These are phyloP conservation scores for Psettodes erumei DNA, from an alignment of 2,113 vertebrate genomes.

Conservation along the genomic window DNA sequence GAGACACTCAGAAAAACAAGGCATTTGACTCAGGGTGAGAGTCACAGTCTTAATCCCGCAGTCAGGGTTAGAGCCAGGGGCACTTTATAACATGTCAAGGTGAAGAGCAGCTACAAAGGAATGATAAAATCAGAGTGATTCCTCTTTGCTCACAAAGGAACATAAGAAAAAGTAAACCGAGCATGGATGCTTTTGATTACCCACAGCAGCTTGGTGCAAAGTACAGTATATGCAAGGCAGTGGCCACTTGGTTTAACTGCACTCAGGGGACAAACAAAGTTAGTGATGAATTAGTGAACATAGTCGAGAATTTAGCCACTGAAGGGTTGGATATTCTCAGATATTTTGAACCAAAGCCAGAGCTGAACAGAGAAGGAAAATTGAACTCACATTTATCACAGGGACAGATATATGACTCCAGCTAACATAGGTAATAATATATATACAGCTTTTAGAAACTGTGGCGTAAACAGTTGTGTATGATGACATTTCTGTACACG, in stretches of 20 bases:
- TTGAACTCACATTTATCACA: neutral
- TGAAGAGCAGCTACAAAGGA: neutral
- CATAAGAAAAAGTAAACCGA: neutral
- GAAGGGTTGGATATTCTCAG: neutral
- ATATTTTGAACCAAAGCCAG: neutral
- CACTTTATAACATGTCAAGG: slow-evolving; percentile 6
- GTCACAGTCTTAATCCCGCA: slow-evolving; percentile 9
- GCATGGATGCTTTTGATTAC: neutral
- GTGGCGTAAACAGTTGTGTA: neutral
- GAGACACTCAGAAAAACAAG: slow-evolving; percentile 23
- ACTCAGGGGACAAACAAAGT: neutral
- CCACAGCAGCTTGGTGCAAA: neutral
- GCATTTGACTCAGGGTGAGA: slow-evolving; percentile 19
- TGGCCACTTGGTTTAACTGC: neutral
- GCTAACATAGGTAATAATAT: neutral
- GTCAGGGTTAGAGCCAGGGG: neutral
- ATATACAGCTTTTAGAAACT: neutral
- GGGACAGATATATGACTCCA: neutral
- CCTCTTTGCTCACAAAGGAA: neutral
- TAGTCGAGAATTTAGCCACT: neutral
- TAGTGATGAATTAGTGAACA: neutral
- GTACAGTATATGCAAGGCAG: neutral
- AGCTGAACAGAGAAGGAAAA: neutral
- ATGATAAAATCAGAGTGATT: neutral
- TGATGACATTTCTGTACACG: neutral